Conservation (phyloP, 2,888 invertebrate genomes). For the Stegophylla sp. region DNA sequence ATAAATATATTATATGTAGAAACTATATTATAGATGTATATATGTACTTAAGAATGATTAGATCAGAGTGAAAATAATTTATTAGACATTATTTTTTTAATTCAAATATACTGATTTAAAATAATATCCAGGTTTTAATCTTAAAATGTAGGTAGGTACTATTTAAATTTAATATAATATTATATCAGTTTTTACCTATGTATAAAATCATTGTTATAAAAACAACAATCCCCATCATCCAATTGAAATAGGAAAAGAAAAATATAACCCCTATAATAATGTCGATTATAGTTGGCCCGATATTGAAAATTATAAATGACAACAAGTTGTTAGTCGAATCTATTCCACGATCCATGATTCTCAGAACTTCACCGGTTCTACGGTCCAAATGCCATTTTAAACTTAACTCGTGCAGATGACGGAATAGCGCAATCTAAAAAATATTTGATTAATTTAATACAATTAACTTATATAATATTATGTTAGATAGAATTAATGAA, state of each 20-base stretch:
- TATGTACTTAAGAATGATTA: no score
- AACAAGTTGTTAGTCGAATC: slow-evolving; percentile 93
- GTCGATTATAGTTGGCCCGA: slow-evolving; percentile 90
- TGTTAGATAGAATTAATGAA: slow-evolving; percentile 4
- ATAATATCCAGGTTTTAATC: no score
- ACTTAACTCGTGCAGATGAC: slow-evolving; percentile 88
- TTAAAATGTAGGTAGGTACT: no score
- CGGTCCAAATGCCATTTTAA: slow-evolving; percentile 92
- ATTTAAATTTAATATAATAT: no score
- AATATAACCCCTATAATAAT: slow-evolving; percentile 89
- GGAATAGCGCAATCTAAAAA: slow-evolving; percentile 78
- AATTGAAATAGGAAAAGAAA: slow-evolving; percentile 86
- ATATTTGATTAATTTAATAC: slow-evolving; percentile 54
- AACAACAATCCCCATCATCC: slow-evolving; percentile 94
- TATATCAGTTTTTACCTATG: slow-evolving; percentile 88
- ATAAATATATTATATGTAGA: no score
- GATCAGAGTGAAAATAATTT: no score
- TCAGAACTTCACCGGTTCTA: slow-evolving; percentile 95
- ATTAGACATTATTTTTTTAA: no score
- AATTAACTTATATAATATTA: slow-evolving; percentile 26
- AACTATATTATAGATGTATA: no score
- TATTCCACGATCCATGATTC: slow-evolving; percentile 97
- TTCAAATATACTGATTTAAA: no score
- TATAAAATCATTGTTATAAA: slow-evolving; percentile 92
- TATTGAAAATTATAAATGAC: slow-evolving; percentile 90